A percentile compares a stretch with the other conserved stretches of the same genome.
Conservation (phyloP, 1,140 invertebrate species). For the Bombus superbus region DNA sequence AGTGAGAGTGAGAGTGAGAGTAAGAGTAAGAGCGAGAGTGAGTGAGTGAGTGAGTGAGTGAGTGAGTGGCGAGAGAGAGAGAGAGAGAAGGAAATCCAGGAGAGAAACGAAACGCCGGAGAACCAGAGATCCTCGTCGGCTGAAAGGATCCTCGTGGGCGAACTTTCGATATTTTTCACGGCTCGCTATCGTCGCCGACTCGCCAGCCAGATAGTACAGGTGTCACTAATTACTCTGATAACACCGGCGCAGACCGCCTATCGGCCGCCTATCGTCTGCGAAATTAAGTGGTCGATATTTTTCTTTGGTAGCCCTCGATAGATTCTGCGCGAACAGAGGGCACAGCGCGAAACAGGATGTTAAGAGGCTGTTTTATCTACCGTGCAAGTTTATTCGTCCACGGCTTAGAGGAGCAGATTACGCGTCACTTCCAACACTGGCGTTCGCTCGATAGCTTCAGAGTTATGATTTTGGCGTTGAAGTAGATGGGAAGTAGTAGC, state of each 20-base stretch:
- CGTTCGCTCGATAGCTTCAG: constrained; percentile 11
- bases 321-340: constrained; percentile 2
- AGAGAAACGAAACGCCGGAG: background rate
- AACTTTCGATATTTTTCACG: constrained; percentile 14
- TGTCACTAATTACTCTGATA: constrained; percentile 63
- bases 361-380: constrained; percentile 16
- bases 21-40: too few relatives aligned
- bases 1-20: too few relatives aligned
- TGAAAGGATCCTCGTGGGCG: constrained; percentile 37
- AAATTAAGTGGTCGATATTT: constrained; percentile 37
- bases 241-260: constrained; percentile 33
- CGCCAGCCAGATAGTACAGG: constrained; percentile 46
- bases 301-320: background rate
- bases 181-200: constrained; percentile 1
- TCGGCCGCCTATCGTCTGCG: constrained; percentile 27
- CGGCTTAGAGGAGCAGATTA: constrained; percentile 5
- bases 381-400: background rate
- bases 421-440: background rate
- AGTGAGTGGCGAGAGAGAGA: too few relatives aligned
- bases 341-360: background rate
- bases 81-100: background rate
- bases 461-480: background rate
- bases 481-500: background rate
- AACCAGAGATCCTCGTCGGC: background rate
- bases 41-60: background rate